Evolutionary conservation across 2,888 invertebrate species (phyloP).

Genomic region (Synanthedon andrenaeformis): DNA sequence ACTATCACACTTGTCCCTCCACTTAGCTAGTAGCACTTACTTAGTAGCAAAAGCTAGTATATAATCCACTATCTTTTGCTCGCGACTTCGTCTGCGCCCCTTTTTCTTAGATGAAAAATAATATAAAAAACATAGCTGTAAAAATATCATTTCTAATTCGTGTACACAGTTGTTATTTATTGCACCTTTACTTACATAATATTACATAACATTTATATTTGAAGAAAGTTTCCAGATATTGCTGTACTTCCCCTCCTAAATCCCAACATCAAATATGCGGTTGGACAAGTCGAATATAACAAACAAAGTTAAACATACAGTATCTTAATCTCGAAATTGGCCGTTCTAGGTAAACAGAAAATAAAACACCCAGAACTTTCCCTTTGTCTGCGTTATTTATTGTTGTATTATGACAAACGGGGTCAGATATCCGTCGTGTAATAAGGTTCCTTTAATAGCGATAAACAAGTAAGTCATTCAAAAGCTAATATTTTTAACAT

Average conservation of each 20-base stretch:
- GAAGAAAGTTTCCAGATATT: no score
- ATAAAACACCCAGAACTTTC: constrained; percentile 6
- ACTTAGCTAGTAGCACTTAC: no score
- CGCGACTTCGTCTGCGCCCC: no score
- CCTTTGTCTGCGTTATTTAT: constrained; percentile 8
- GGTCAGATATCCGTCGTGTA: constrained; percentile 1
- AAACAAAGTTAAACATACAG: not conserved
- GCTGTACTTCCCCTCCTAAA: not conserved
- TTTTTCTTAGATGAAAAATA: no score
- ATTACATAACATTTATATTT: no score
- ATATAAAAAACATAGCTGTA: no score
- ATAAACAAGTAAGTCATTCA: not conserved
- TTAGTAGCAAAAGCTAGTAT: no score
- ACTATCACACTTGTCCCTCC: no score
- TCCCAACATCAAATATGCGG: not conserved
- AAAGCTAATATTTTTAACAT: not conserved
- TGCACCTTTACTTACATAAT: no score
- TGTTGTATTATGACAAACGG: constrained; percentile 9
- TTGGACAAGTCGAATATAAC: not conserved
- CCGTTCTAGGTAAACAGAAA: constrained; percentile 8
- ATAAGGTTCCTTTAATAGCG: constrained; percentile 2
- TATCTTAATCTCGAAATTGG: constrained; percentile 8
- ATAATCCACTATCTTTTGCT: no score
- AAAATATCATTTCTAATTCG: no score
- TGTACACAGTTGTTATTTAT: no score